These are phyloP conservation scores for Tineola bisselliella DNA, from an alignment of 2,888 invertebrate species.

Conservation along the genomic window DNA sequence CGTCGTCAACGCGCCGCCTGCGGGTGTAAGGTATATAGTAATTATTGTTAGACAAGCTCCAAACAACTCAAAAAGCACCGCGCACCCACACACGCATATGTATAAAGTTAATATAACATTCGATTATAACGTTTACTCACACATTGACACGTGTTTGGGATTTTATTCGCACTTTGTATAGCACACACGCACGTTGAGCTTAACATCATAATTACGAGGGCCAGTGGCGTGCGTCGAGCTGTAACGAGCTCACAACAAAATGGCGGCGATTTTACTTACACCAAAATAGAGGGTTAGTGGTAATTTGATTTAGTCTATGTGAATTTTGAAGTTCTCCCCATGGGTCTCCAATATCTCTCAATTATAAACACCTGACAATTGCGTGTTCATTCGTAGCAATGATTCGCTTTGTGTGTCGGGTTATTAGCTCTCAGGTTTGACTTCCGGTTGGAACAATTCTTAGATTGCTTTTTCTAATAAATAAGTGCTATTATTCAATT, in stretches of 20 bases:
- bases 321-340: background rate
- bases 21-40: slow-evolving; percentile 62
- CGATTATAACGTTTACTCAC: slow-evolving; percentile 21
- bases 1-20: slow-evolving; percentile 27
- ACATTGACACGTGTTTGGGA: slow-evolving; percentile 18
- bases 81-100: slow-evolving; percentile 31
- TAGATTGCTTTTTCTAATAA: no score
- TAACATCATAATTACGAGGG: slow-evolving; percentile 62
- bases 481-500: no score
- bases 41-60: slow-evolving; percentile 60
- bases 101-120: slow-evolving; percentile 13
- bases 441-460: no score
- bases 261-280: slow-evolving; percentile 56
- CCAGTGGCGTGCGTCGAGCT: slow-evolving; percentile 63
- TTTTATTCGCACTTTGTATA: slow-evolving; percentile 38
- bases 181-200: slow-evolving; percentile 25
- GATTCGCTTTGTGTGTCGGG: no score
- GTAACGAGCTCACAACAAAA: slow-evolving; percentile 65
- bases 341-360: background rate
- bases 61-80: slow-evolving; percentile 55
- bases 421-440: no score
- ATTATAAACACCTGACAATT: background rate
- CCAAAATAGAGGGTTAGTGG: slow-evolving; percentile 12
- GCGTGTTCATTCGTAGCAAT: no score
- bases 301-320: background rate